These are phyloP conservation scores for Hirundichthys speculiger DNA, from an alignment of 2,113 vertebrate genomes.

Conservation along the genomic window DNA sequence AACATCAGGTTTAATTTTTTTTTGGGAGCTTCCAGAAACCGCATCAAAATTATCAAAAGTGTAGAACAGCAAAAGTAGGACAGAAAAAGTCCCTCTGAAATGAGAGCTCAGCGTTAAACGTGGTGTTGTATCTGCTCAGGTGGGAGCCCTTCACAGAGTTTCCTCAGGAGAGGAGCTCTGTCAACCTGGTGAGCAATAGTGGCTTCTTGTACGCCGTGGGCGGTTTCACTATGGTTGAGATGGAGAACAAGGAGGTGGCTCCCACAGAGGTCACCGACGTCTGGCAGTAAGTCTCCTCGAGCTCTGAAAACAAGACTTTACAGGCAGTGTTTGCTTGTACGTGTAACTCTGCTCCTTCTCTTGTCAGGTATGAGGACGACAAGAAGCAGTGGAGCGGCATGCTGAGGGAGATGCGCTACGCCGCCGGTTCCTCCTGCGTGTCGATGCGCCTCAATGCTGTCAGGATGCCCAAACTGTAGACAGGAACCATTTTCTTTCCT, in stretches of 20 bases:
- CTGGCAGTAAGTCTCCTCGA: slow-evolving; percentile 93
- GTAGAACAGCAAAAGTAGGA: no score
- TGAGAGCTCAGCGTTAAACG: background rate
- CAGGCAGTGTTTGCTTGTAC: background rate
- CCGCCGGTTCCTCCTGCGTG: slow-evolving; percentile 92
- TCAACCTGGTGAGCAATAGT: slow-evolving; percentile 87
- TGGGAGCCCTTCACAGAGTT: slow-evolving; percentile 95
- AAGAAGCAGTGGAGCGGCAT: slow-evolving; percentile 97
- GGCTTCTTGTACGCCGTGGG: slow-evolving; percentile 93
- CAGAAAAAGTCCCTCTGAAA: background rate
- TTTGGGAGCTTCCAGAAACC: no score
- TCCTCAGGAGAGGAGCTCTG: slow-evolving; percentile 96
- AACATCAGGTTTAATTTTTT: no score
- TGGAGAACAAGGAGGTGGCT: slow-evolving; percentile 91
- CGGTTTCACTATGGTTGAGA: slow-evolving; percentile 94
- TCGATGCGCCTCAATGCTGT: slow-evolving; percentile 91
- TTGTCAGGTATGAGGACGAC: slow-evolving; percentile 91
- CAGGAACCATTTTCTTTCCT: slow-evolving; percentile 3
- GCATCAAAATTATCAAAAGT: no score
- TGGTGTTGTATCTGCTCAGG: slow-evolving; percentile 69
- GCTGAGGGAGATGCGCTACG: slow-evolving; percentile 96
- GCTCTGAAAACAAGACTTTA: background rate
- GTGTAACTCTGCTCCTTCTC: background rate
- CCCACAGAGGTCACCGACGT: slow-evolving; percentile 96
- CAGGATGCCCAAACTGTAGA: slow-evolving; percentile 93